phyloP scores from a whole-genome alignment of 2,888 invertebrate genomes.

The Cerastis rubricosa region DNA sequence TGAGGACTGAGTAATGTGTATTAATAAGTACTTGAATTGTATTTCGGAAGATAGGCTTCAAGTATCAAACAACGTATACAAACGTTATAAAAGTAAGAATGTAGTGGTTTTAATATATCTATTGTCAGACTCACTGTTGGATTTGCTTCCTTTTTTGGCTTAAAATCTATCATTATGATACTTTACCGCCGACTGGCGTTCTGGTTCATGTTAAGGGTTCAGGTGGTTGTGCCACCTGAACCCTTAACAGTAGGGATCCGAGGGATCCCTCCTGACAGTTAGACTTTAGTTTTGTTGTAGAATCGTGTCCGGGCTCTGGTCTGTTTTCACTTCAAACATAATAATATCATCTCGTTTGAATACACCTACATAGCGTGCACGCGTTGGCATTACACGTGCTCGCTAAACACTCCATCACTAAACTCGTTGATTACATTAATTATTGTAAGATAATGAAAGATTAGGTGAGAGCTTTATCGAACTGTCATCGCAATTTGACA shows the following conservation, averaged over 20 bases:
- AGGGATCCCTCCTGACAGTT: neutral
- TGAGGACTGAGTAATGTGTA: neutral
- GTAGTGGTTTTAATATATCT: too few relatives aligned
- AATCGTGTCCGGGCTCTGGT: too few relatives aligned
- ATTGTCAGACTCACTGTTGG: too few relatives aligned
- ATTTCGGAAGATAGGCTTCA: neutral
- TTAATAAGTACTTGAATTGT: constrained; percentile 15
- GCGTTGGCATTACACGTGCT: too few relatives aligned
- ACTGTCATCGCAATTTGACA: neutral
- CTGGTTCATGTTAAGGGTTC: too few relatives aligned
- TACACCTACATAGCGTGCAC: neutral
- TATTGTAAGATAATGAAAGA: neutral
- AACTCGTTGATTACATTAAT: constrained; percentile 15
- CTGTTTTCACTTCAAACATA: neutral
- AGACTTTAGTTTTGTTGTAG: neutral
- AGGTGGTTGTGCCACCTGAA: neutral
- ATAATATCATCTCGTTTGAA: neutral
- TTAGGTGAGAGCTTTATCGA: neutral
- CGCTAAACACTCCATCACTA: neutral
- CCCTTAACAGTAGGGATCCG: neutral
- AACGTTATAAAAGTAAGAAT: neutral
- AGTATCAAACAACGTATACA: neutral
- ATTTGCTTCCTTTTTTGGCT: neutral
- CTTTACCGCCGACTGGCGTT: neutral
- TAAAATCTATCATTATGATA: neutral